phyloP scores from a whole-genome alignment of 2,888 invertebrate species.

The Rhyacophila evoluta region DNA sequence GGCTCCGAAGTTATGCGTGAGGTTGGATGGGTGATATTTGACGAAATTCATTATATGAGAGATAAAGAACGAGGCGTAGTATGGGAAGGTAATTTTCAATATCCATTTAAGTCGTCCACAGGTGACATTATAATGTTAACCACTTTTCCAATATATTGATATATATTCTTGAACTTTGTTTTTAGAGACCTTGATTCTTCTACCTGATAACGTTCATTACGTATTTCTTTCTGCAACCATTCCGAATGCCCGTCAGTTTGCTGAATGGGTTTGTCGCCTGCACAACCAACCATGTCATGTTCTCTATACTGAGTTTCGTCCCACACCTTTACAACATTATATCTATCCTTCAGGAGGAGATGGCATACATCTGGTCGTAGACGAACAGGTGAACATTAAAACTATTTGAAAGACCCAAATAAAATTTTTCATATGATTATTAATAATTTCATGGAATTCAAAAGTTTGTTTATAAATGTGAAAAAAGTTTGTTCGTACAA shows the following conservation, averaged over 20 bases:
- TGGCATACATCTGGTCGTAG: constrained; percentile 95
- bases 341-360: constrained; percentile 97
- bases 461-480: too few species aligned
- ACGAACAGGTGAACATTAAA: constrained; percentile 84
- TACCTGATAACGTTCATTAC: constrained; percentile 98
- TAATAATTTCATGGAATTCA: too few species aligned
- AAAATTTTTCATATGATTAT: too few species aligned
- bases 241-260: constrained; percentile 97
- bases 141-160: not conserved
- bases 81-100: constrained; percentile 83
- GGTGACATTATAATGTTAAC: not conserved
- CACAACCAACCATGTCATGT: constrained; percentile 99
- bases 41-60: constrained; percentile 99
- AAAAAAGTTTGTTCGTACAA: too few species aligned
- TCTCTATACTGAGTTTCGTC: constrained; percentile 97
- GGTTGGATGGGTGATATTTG: constrained; percentile 99
- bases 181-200: constrained; percentile 92
- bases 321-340: constrained; percentile 98
- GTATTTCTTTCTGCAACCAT: constrained; percentile 99
- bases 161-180: not conserved
- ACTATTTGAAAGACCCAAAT: too few species aligned
- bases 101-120: too few species aligned
- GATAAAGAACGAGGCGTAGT: constrained; percentile 99
- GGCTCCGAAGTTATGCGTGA: constrained; percentile 99
- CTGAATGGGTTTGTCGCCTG: constrained; percentile 93